Conservation (phyloP, 2,888 invertebrate genomes). For the Tromatobia lineatoria region DNA sequence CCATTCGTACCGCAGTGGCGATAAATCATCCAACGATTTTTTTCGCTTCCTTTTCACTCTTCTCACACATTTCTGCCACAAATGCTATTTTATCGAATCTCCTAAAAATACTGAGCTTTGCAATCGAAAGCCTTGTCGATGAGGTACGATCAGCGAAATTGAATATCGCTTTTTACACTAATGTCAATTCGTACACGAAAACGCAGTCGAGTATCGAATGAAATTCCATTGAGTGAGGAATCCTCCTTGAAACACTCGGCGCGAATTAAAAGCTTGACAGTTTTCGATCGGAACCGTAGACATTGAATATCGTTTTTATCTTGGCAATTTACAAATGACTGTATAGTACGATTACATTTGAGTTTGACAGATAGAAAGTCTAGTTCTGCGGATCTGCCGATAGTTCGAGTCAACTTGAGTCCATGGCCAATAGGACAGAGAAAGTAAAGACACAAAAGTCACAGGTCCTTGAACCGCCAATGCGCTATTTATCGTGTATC, state of each 20-base stretch:
- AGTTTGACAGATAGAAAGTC: not conserved
- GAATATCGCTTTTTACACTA: conserved; percentile 17
- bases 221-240: conserved; percentile 6
- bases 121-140: conserved; percentile 23
- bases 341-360: not conserved
- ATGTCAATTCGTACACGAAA: not conserved
- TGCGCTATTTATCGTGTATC: no score
- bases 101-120: conserved; percentile 22
- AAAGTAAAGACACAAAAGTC: not conserved
- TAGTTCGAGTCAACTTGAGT: conserved; percentile 51
- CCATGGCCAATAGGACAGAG: not conserved
- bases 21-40: not conserved
- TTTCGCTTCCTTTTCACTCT: not conserved
- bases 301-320: conserved; percentile 36
- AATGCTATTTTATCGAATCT: conserved; percentile 30
- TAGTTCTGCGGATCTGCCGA: conserved; percentile 31
- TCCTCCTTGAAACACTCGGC: conserved; percentile 2
- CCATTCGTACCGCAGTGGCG: not conserved
- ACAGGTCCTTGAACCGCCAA: no score
- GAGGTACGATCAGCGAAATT: conserved; percentile 9
- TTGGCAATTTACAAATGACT: not conserved
- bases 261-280: conserved; percentile 7
- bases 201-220: not conserved
- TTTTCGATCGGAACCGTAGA: conserved; percentile 1
- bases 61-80: not conserved